phyloP scores from a whole-genome alignment of 2,797 vertebrate species.

The Gymnocypris eckloni region DNA sequence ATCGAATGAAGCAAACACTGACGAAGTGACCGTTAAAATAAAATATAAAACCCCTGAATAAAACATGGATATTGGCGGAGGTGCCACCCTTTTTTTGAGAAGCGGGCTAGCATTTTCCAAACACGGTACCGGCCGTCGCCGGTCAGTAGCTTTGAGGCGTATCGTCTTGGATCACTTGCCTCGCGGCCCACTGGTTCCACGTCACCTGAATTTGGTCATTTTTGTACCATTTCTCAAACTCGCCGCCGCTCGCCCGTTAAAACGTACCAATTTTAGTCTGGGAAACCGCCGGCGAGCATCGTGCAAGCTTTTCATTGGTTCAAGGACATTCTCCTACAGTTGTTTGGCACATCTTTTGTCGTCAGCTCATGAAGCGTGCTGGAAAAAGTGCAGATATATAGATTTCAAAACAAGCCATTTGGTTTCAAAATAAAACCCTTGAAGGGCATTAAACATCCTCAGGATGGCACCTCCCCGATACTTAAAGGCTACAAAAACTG shows the following conservation, averaged over 20 bases:
- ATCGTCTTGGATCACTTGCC: not conserved
- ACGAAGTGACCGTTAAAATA: slow-evolving; percentile 49
- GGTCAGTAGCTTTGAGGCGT: slow-evolving; percentile 13
- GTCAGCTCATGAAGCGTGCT: slow-evolving; percentile 67
- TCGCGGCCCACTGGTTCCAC: slow-evolving; percentile 1
- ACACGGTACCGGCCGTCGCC: not conserved
- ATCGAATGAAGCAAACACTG: slow-evolving; percentile 62
- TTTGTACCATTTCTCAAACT: slow-evolving; percentile 62
- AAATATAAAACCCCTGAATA: slow-evolving; percentile 62
- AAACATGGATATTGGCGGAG: slow-evolving; percentile 54
- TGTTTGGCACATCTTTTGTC: slow-evolving; percentile 81
- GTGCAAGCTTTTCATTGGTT: slow-evolving; percentile 64
- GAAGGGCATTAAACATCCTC: slow-evolving; percentile 19
- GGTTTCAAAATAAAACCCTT: slow-evolving; percentile 59
- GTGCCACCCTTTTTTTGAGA: slow-evolving; percentile 58
- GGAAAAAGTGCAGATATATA: slow-evolving; percentile 76
- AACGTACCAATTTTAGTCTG: slow-evolving; percentile 50
- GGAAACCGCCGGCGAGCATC: slow-evolving; percentile 41
- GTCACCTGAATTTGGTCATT: slow-evolving; percentile 70
- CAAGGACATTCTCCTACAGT: slow-evolving; percentile 62
- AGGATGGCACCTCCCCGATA: slow-evolving; percentile 41
- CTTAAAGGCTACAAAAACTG: slow-evolving; percentile 68
- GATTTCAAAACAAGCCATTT: slow-evolving; percentile 74
- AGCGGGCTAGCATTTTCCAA: slow-evolving; percentile 13
- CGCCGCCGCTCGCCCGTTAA: not conserved